A percentile compares a stretch with the other conserved stretches of the same genome.
phyloP scores from a whole-genome alignment of 2,888 invertebrate genomes.

The Andrena flavipes region DNA sequence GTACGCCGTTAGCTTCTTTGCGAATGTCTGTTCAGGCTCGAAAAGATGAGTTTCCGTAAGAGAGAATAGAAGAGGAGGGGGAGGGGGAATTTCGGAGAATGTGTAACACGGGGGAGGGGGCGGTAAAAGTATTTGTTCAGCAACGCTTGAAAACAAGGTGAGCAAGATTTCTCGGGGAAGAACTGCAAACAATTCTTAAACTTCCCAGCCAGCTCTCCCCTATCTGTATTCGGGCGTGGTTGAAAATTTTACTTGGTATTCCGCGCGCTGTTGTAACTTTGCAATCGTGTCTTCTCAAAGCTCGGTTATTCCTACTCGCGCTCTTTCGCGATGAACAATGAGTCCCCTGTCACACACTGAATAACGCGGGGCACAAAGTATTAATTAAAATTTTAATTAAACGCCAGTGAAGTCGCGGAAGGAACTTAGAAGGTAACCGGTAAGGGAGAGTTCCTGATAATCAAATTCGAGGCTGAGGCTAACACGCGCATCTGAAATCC shows the following conservation, averaged over 20 bases:
- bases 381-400: conserved; percentile 19
- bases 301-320: conserved; percentile 18
- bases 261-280: not conserved
- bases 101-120: not conserved
- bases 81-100: not conserved
- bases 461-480: not conserved
- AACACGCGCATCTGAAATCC: too few relatives aligned
- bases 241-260: conserved; percentile 30
- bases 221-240: conserved; percentile 29
- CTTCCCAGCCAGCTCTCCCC: not conserved
- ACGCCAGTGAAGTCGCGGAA: not conserved
- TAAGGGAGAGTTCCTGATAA: not conserved
- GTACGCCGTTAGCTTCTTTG: too few relatives aligned
- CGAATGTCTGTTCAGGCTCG: too few relatives aligned
- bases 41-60: too few relatives aligned
- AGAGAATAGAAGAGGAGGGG: not conserved
- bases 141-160: not conserved
- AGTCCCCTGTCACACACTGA: not conserved
- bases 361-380: not conserved
- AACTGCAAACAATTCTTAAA: conserved; percentile 7
- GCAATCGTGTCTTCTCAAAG: conserved; percentile 23
- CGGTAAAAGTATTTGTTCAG: conserved; percentile 3
- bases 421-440: not conserved
- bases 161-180: not conserved
- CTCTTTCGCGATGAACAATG: conserved; percentile 22